Evolutionary conservation across 2,888 invertebrate genomes (phyloP).

Genomic region (Ochlodes sylvanus): DNA sequence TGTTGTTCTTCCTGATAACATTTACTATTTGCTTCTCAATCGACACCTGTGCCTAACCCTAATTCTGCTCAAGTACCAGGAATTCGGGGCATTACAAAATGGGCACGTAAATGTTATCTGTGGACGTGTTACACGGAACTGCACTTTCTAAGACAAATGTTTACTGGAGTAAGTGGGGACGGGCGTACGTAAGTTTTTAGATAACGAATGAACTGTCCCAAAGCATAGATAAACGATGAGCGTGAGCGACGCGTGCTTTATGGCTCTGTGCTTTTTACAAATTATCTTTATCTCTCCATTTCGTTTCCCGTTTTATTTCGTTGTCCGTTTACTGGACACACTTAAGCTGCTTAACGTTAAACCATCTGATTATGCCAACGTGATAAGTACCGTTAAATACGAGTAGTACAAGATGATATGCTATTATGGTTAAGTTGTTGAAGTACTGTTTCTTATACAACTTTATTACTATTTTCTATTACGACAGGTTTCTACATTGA

Average conservation of each 20-base stretch:
- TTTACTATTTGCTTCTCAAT: slow-evolving; percentile 59
- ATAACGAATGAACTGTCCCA: slow-evolving; percentile 76
- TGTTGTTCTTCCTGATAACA: neutral
- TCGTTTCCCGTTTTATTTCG: slow-evolving; percentile 61
- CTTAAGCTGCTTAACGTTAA: slow-evolving; percentile 41
- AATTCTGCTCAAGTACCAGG: slow-evolving; percentile 61
- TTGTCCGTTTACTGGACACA: slow-evolving; percentile 65
- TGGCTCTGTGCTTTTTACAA: slow-evolving; percentile 67
- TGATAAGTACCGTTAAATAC: slow-evolving; percentile 31
- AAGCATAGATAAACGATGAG: slow-evolving; percentile 66
- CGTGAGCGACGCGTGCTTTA: slow-evolving; percentile 60
- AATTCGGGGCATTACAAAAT: slow-evolving; percentile 70
- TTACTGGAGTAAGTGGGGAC: slow-evolving; percentile 75
- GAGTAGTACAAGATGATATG: slow-evolving; percentile 11
- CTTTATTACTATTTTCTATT: neutral
- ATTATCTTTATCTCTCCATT: slow-evolving; percentile 67
- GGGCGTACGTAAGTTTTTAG: slow-evolving; percentile 66
- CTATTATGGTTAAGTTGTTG: no score
- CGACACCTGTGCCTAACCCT: slow-evolving; percentile 51
- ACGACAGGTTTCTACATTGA: no score
- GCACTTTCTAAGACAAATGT: slow-evolving; percentile 84
- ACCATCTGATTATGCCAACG: slow-evolving; percentile 27
- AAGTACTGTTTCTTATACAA: no score
- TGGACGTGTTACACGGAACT: slow-evolving; percentile 79
- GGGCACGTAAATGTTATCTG: slow-evolving; percentile 71